Evolutionary conservation across 2,113 vertebrate species (phyloP).

Genomic region (Donacobius atricapilla): DNA sequence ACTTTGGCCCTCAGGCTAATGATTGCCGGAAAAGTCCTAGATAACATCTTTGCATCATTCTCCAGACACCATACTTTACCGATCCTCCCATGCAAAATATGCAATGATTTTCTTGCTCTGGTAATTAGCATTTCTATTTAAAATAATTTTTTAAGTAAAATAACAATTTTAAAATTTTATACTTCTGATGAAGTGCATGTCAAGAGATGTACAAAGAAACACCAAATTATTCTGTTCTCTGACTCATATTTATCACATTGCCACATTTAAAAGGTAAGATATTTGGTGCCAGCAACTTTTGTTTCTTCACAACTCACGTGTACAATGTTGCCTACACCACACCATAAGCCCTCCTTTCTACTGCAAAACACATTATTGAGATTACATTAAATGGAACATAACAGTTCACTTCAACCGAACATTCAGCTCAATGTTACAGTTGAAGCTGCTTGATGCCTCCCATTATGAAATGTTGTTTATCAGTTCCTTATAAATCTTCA

Average conservation of each 20-base stretch:
- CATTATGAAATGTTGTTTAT: slow-evolving; percentile 20
- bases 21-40: not conserved
- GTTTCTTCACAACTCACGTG: not conserved
- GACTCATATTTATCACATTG: slow-evolving; percentile 25
- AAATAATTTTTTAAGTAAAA: not conserved
- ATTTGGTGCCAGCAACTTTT: not conserved
- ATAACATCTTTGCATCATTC: not conserved
- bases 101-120: not conserved
- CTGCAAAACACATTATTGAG: slow-evolving; percentile 34
- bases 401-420: not conserved
- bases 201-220: not conserved
- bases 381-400: slow-evolving; percentile 8
- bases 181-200: not conserved
- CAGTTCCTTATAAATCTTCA: not conserved
- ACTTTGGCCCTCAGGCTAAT: not conserved
- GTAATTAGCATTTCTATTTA: not conserved
- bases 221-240: not conserved
- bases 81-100: not conserved
- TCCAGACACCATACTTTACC: not conserved
- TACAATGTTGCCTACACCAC: not conserved
- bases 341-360: not conserved
- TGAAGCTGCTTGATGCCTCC: not conserved
- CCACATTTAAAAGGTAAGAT: slow-evolving; percentile 5
- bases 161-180: not conserved
- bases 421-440: not conserved